Percentiles rank a stretch among this genome's conserved stretches.
phyloP scores from a whole-genome alignment of 2,797 vertebrate species.

The Phaenicophaeus curvirostris region DNA sequence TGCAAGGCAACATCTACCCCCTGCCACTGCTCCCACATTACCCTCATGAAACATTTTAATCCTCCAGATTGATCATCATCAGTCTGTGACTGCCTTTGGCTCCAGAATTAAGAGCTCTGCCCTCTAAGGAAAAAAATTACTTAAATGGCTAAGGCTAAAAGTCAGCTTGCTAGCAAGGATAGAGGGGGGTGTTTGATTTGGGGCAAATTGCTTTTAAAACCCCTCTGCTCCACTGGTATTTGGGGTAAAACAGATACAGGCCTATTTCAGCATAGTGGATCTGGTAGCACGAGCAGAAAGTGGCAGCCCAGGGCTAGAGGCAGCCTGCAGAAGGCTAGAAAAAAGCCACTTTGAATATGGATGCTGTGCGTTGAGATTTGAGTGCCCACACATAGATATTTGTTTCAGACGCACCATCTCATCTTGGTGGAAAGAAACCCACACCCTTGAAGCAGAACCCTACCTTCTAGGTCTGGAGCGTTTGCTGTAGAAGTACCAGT shows the following conservation, averaged over 20 bases:
- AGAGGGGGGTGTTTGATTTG: neutral
- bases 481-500: neutral
- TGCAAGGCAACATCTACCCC: neutral
- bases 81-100: neutral
- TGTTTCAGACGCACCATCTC: neutral
- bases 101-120: neutral
- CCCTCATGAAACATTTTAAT: neutral
- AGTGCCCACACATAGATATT: neutral
- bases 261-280: rapidly evolving
- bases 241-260: rapidly evolving
- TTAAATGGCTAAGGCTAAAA: neutral
- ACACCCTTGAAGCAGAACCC: neutral
- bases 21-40: neutral
- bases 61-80: neutral
- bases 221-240: neutral
- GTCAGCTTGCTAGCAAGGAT: neutral
- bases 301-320: neutral
- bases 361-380: neutral
- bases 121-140: neutral
- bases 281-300: neutral
- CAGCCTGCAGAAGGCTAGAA: neutral
- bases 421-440: rapidly evolving
- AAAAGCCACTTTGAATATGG: too few relatives aligned
- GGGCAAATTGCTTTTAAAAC: neutral
- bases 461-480: conserved; percentile 54